phyloP scores from a whole-genome alignment of 2,797 vertebrate species.

The Coendou prehensilis region DNA sequence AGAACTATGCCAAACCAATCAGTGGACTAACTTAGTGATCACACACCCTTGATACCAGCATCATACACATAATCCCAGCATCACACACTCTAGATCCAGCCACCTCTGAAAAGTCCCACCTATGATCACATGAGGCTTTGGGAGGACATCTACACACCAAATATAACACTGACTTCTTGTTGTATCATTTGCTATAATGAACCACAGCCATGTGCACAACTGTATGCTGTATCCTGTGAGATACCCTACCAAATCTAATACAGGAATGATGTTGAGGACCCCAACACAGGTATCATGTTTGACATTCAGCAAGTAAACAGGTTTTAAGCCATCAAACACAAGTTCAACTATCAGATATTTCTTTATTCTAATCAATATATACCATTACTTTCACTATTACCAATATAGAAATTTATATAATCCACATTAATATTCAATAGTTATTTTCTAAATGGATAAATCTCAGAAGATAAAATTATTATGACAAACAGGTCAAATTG shows the following conservation, averaged over 20 bases:
- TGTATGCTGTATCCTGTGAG: not conserved
- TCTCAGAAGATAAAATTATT: not conserved
- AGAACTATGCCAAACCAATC: not conserved
- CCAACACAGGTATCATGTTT: not conserved
- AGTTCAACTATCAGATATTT: not conserved
- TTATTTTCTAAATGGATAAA: constrained; percentile 14
- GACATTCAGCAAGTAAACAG: not conserved
- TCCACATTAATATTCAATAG: not conserved
- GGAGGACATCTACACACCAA: not conserved
- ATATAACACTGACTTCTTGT: not conserved
- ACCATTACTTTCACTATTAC: not conserved
- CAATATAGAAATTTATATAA: not conserved
- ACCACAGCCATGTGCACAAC: not conserved
- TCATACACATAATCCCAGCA: not conserved
- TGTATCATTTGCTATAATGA: not conserved
- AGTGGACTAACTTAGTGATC: not conserved
- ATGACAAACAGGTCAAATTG: not conserved
- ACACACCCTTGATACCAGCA: not conserved
- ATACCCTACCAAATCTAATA: not conserved
- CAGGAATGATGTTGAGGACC: not conserved
- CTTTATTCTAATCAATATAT: not conserved
- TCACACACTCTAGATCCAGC: not conserved
- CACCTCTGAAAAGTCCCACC: not conserved
- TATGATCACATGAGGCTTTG: not conserved
- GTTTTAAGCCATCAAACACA: not conserved